A percentile compares a stretch with the other conserved stretches of the same genome.
These are phyloP conservation scores for Scrobipalpa atriplicella DNA, from an alignment of 2,888 invertebrate genomes.

Conservation along the genomic window DNA sequence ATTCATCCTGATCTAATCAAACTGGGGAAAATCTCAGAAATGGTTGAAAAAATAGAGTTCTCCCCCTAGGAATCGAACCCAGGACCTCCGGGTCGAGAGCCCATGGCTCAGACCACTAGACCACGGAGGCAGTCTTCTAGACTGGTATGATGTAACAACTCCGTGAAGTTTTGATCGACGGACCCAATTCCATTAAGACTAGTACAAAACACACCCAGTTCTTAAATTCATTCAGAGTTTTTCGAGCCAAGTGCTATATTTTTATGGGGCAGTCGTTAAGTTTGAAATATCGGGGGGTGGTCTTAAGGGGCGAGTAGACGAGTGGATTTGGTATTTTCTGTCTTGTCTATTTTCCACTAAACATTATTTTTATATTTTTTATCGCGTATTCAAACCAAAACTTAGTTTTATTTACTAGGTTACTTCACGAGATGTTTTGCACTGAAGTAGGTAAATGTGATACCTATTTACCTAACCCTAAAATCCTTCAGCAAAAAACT, in stretches of 20 bases:
- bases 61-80: too few species aligned
- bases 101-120: too few species aligned
- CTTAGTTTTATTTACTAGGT: too few species aligned
- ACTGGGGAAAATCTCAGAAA: too few species aligned
- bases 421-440: not conserved
- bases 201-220: conserved; percentile 41
- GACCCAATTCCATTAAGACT: conserved; percentile 25
- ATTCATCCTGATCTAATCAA: too few species aligned
- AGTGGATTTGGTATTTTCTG: not conserved
- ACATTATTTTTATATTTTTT: not conserved
- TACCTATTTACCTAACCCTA: too few species aligned
- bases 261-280: conserved; percentile 78
- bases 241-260: conserved; percentile 74
- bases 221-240: conserved; percentile 68
- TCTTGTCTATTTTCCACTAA: too few species aligned
- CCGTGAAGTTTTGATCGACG: not conserved
- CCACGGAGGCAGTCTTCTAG: too few species aligned
- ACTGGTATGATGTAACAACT: not conserved
- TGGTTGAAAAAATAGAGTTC: too few species aligned
- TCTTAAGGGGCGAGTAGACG: conserved; percentile 14
- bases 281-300: conserved; percentile 77
- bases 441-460: too few species aligned
- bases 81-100: too few species aligned
- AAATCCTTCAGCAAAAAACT: too few species aligned
- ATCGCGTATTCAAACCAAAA: not conserved